Percentiles rank a stretch among this genome's conserved stretches.
These are phyloP conservation scores for Aphis craccivora DNA, from an alignment of 1,140 invertebrate species.

Conservation along the genomic window DNA sequence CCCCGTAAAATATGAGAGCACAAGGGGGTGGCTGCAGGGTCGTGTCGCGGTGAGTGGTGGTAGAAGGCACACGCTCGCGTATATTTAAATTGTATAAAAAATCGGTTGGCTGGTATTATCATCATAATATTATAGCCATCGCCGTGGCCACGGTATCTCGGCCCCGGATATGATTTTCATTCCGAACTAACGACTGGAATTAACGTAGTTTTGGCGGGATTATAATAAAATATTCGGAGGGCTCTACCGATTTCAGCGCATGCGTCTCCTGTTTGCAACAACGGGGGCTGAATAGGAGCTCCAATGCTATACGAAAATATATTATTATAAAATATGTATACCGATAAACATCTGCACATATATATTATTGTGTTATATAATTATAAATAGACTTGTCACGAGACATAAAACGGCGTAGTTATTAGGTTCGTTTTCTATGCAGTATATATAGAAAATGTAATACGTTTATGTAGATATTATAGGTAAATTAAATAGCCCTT, in stretches of 20 bases:
- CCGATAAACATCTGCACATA: not conserved
- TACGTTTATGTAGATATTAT: not conserved
- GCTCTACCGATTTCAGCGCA: not conserved
- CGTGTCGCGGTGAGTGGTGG: not conserved
- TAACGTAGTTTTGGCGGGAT: slow-evolving; percentile 12
- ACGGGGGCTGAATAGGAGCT: not conserved
- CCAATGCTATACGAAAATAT: not conserved
- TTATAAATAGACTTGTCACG: not conserved
- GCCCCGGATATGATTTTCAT: slow-evolving; percentile 47
- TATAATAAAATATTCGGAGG: not conserved
- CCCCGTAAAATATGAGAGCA: not conserved
- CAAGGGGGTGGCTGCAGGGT: not conserved
- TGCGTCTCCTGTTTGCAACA: no score
- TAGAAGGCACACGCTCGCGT: not conserved
- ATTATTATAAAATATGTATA: not conserved
- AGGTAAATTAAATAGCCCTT: no score
- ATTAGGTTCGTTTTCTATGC: not conserved
- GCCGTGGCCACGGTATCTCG: not conserved
- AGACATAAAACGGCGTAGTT: not conserved
- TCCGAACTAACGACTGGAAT: slow-evolving; percentile 52
- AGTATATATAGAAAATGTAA: not conserved
- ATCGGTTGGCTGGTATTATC: not conserved
- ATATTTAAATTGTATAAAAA: not conserved
- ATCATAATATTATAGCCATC: not conserved
- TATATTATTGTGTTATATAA: not conserved